Evolutionary conservation across 2,888 invertebrate genomes (phyloP), one percentile per base, ranked within the genome.

Genomic region (Muschampia plurimacula): DNA sequence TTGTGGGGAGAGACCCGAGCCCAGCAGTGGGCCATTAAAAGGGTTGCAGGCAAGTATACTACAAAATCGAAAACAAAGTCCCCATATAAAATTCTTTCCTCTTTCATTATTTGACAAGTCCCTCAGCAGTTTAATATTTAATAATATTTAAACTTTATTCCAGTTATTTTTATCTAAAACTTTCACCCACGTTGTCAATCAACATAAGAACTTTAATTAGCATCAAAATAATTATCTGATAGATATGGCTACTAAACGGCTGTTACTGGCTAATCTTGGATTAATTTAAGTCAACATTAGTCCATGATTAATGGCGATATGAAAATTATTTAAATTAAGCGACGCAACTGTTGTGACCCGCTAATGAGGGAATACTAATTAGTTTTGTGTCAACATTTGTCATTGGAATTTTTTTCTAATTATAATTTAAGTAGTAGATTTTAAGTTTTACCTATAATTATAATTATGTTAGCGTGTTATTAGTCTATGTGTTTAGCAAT

Each of bases 181-280:
- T 71, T 71, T 71, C 70, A 65, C 59, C 15, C 2, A n/a, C 44
- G 65, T 66, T 64, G 87, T 88, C 89, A 84, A 88, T 89, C 88
- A 76, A 44, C 44, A 63, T 76, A 77, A 78, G 80, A 84, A 78
- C 84, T 84, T 86, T 88, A 86, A 89, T 88, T 89, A 89, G 84
- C 83, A 83, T 80, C 80, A 84, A 87, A 90, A 46, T 65, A 71
- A 71, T 90, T 89, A 89, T 87, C 74, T 73, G 73, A 74, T 74
- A 74, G 67, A 74, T 74, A 76, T 74, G 39, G 68, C 52, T 65
- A 52, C 74, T 73, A 75, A 76, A 75, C 68, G 66, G 66, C 71
- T 60, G 59, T 71, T 71, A 66, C 71, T 73, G 60, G 69, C 64
- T 74, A 74, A 77, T 76, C 76, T 74, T 65, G 68, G 64, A 73